Evolutionary conservation across 2,888 invertebrate species (phyloP).

Genomic region (Pyrochroa serraticornis): DNA sequence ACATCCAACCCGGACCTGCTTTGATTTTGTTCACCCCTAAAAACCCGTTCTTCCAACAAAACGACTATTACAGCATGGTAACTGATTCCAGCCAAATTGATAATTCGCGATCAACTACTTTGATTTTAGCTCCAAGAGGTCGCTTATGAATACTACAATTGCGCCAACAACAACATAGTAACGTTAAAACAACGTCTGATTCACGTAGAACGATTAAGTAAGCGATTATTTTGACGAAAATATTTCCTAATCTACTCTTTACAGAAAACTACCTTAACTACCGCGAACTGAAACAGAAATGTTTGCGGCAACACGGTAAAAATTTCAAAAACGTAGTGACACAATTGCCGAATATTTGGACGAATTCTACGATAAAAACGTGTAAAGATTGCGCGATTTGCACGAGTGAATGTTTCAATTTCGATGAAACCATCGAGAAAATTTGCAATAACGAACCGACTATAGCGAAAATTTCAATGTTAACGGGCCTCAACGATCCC

Average conservation of each 20-base stretch:
- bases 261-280: constrained; percentile 38
- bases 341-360: constrained; percentile 12
- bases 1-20: constrained; percentile 72
- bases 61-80: constrained; percentile 76
- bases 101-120: background rate
- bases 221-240: constrained; percentile 10
- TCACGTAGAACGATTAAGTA: constrained; percentile 39
- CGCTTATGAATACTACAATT: constrained; percentile 75
- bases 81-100: constrained; percentile 36
- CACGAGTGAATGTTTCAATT: too few relatives aligned
- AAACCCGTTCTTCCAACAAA: constrained; percentile 70
- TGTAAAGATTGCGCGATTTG: too few relatives aligned
- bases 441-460: constrained; percentile 4
- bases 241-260: constrained; percentile 14
- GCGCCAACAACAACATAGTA: constrained; percentile 59
- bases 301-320: background rate
- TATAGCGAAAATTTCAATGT: background rate
- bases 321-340: constrained; percentile 2
- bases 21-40: constrained; percentile 80
- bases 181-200: constrained; percentile 15
- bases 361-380: background rate
- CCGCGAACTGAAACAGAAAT: constrained; percentile 35
- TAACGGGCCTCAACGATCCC: too few relatives aligned
- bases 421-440: background rate
- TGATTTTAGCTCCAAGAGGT: constrained; percentile 71